These are phyloP conservation scores for Diachasmimorpha longicaudata DNA, from an alignment of 1,140 invertebrate genomes.

Conservation along the genomic window DNA sequence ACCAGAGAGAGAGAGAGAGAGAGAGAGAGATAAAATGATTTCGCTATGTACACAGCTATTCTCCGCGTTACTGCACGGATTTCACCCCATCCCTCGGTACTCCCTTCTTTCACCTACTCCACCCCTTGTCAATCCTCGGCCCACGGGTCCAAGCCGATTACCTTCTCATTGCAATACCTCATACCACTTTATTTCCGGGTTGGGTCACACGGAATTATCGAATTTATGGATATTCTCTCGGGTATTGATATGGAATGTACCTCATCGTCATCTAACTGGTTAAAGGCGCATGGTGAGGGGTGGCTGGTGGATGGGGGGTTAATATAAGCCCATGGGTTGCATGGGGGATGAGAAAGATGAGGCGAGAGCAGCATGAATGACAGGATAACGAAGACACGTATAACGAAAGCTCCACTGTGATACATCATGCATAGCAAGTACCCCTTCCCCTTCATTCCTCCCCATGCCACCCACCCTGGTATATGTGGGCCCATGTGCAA, in stretches of 20 bases:
- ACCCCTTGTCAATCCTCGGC: background rate
- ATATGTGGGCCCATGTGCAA: background rate
- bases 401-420: constrained; percentile 25
- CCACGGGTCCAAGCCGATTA: background rate
- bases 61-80: background rate
- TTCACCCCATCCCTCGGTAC: background rate
- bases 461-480: background rate
- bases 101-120: background rate
- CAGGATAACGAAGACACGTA: constrained; percentile 33
- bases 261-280: background rate
- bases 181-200: background rate
- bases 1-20: background rate
- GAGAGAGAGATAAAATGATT: no score
- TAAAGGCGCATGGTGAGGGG: no score
- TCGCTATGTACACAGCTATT: background rate
- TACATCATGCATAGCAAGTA: constrained; percentile 31
- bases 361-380: constrained; percentile 20
- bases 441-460: background rate
- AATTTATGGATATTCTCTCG: background rate
- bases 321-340: background rate
- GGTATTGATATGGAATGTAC: background rate
- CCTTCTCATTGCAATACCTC: background rate
- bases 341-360: constrained; percentile 1
- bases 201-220: background rate
- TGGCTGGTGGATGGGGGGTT: background rate